phyloP scores from a whole-genome alignment of 2,797 vertebrate genomes.

The Crocodylus rhombifer region DNA sequence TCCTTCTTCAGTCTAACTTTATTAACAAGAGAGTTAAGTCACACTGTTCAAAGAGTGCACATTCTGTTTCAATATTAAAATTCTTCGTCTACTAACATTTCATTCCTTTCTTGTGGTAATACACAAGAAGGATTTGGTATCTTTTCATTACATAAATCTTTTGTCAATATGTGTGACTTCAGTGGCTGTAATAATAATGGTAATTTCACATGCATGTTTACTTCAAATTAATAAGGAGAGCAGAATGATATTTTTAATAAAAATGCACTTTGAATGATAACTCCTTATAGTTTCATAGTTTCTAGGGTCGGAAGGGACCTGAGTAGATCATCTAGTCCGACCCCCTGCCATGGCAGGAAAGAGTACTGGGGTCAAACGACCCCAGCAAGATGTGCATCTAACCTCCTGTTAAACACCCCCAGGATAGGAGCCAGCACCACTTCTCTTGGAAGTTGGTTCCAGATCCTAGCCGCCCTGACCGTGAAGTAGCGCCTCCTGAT shows the following conservation, averaged over 20 bases:
- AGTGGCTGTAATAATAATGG: not conserved
- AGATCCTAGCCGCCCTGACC: too few species aligned
- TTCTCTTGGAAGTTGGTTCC: not conserved
- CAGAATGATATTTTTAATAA: not conserved
- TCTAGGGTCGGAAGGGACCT: too few species aligned
- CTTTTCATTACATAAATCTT: not conserved
- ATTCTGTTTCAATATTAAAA: conserved; percentile 10
- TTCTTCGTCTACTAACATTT: not conserved
- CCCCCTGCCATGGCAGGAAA: not conserved
- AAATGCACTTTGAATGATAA: not conserved
- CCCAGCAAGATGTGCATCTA: too few species aligned
- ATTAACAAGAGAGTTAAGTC: not conserved
- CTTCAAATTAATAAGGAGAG: not conserved
- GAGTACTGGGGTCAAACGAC: too few species aligned
- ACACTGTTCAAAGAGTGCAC: not conserved
- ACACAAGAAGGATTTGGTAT: not conserved
- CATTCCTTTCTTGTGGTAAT: not conserved
- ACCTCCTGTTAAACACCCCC: not conserved
- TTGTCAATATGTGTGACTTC: not conserved
- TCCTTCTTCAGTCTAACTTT: conserved; percentile 9
- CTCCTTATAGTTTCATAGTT: not conserved
- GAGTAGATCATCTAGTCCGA: too few species aligned
- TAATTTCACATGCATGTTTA: not conserved
- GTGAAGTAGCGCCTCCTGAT: too few species aligned
- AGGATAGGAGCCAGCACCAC: not conserved